A percentile compares a stretch with the other conserved stretches of the same genome.
Evolutionary conservation across 2,797 vertebrate genomes (phyloP).

Genomic region (Coranthus polyacanthus): DNA sequence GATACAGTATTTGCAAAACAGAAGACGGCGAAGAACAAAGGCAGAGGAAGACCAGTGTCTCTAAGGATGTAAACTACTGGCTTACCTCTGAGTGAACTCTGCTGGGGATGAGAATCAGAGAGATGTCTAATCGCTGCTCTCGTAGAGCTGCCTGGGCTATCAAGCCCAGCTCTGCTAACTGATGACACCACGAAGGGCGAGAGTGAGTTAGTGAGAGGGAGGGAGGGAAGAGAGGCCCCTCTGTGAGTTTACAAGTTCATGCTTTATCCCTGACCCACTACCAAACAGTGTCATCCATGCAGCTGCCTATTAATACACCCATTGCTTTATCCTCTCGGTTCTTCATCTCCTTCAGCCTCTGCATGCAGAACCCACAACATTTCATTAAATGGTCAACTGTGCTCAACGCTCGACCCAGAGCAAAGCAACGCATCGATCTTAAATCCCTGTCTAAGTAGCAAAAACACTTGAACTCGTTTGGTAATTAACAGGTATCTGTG

Average conservation of each 20-base stretch:
- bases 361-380: constrained; percentile 56
- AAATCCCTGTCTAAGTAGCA: constrained; percentile 85
- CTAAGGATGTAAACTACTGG: constrained; percentile 72
- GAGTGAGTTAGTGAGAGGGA: constrained; percentile 62
- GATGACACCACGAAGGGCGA: constrained; percentile 78
- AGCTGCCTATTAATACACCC: constrained; percentile 83
- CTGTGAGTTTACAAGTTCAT: constrained; percentile 89
- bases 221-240: constrained; percentile 75
- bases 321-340: constrained; percentile 74
- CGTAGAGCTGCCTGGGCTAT: constrained; percentile 67
- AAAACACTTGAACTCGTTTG: constrained; percentile 86
- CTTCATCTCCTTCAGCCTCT: constrained; percentile 64
- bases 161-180: constrained; percentile 74
- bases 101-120: constrained; percentile 83
- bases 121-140: constrained; percentile 79
- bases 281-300: constrained; percentile 79
- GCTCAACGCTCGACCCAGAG: constrained; percentile 62
- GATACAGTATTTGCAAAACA: constrained; percentile 55
- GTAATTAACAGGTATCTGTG: constrained; percentile 89
- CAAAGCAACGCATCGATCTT: constrained; percentile 77
- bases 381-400: constrained; percentile 80
- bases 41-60: constrained; percentile 61
- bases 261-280: constrained; percentile 87
- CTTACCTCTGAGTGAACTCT: constrained; percentile 86
- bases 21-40: constrained; percentile 74